A percentile compares a stretch with the other conserved stretches of the same genome.
Conservation (phyloP, 1,140 invertebrate genomes). For the Leucophenga varia region DNA sequence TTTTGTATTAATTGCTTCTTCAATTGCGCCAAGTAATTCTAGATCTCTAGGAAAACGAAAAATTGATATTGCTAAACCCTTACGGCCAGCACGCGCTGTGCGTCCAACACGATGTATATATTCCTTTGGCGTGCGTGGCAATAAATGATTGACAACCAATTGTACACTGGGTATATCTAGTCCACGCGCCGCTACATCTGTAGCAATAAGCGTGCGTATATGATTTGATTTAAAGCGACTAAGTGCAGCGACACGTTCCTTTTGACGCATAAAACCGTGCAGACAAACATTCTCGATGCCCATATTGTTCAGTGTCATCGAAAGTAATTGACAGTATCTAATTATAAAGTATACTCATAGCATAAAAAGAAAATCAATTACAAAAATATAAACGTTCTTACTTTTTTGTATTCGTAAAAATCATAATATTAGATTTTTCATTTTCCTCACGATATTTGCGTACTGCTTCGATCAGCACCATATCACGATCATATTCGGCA, state of each 20-base stretch:
- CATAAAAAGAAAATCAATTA: background rate
- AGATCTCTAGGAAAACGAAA: slow-evolving; percentile 88
- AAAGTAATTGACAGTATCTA: slow-evolving; percentile 81
- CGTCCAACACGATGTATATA: slow-evolving; percentile 97
- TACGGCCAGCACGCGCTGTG: slow-evolving; percentile 88
- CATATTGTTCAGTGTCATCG: slow-evolving; percentile 82
- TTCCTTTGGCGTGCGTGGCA: slow-evolving; percentile 86
- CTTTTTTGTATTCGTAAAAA: slow-evolving; percentile 95
- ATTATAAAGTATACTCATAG: slow-evolving; percentile 33
- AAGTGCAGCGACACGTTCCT: slow-evolving; percentile 75
- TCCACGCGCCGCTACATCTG: slow-evolving; percentile 94
- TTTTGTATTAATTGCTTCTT: slow-evolving; percentile 80
- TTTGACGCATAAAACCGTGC: slow-evolving; percentile 83
- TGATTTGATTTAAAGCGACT: slow-evolving; percentile 84
- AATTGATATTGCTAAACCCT: slow-evolving; percentile 84
- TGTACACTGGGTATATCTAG: slow-evolving; percentile 87
- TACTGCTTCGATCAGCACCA: slow-evolving; percentile 87
- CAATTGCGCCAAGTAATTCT: slow-evolving; percentile 81
- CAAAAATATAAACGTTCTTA: slow-evolving; percentile 56
- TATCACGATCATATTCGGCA: slow-evolving; percentile 88
- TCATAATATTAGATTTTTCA: slow-evolving; percentile 79
- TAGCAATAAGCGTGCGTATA: slow-evolving; percentile 87
- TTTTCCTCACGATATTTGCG: slow-evolving; percentile 73
- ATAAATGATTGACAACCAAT: slow-evolving; percentile 91
- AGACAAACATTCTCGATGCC: slow-evolving; percentile 85